Evolutionary conservation across 1,140 invertebrate species (phyloP).

Genomic region (Drosophila sucinea): DNA sequence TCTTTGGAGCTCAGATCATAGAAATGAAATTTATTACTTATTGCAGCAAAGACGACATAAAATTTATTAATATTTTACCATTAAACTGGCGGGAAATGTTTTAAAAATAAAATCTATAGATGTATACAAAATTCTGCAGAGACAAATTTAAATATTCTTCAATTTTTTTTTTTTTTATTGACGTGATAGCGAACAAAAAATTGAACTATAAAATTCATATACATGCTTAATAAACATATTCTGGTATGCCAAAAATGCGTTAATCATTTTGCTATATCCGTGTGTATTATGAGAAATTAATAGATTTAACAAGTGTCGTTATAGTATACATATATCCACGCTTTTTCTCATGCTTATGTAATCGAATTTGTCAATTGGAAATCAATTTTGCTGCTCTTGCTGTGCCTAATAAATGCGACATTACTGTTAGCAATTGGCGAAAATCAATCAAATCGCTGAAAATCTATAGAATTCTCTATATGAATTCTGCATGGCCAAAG

Average conservation of each 20-base stretch:
- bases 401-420: constrained; percentile 17
- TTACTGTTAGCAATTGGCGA: constrained; percentile 57
- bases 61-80: constrained; percentile 77
- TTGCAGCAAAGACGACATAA: constrained; percentile 65
- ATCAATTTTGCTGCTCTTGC: constrained; percentile 39
- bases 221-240: constrained; percentile 44
- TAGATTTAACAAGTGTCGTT: constrained; percentile 37
- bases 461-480: constrained; percentile 28
- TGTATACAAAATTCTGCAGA: not conserved
- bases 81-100: constrained; percentile 60
- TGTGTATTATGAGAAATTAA: constrained; percentile 54
- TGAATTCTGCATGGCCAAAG: not conserved
- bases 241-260: constrained; percentile 69
- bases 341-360: constrained; percentile 54
- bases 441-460: constrained; percentile 62
- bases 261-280: constrained; percentile 51
- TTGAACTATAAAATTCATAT: constrained; percentile 52
- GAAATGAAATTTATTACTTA: constrained; percentile 77
- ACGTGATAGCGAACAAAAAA: constrained; percentile 45
- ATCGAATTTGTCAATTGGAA: constrained; percentile 49
- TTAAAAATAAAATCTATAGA: constrained; percentile 66
- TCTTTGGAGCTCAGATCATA: constrained; percentile 44
- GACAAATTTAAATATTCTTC: constrained; percentile 11
- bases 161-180: constrained; percentile 45
- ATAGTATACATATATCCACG: constrained; percentile 14